Evolutionary conservation across 2,113 vertebrate genomes (phyloP), one percentile per base, ranked within the genome.

Genomic region (Malurus elegans): DNA sequence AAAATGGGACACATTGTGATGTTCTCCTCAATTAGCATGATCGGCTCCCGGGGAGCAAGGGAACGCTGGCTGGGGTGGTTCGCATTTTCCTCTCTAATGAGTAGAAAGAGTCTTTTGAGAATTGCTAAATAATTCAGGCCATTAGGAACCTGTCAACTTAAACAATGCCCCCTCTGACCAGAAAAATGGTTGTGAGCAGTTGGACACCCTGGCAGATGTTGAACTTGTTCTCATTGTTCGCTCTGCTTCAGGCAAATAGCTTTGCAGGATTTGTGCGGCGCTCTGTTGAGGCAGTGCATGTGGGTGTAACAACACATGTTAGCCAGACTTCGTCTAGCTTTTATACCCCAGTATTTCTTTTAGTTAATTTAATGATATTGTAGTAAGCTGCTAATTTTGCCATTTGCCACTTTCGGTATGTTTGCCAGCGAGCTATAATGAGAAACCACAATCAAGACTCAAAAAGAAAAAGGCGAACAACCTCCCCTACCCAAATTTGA

Each of bases 81-180:
- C 4, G 3, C 36, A 29, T 96, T 96, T 95, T 94, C 80, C 64
- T 64, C 50, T 86, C 54, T 94, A 93, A 93, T 76, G 92, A 91
- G 72, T 88, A 94, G 92, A 95, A 95, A 94, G 82, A 96, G 88
- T 81, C 95, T 91, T 95, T 79, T 88, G 92, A 97, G 96, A 96
- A 91, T 95, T 96, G 86, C 86, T 97, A 80, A 95, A 93, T 97
- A 97, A 97, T 94, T 97, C 94, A 96, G 82, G 62, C 94, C 90
- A 96, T 97, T 97, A 96, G 95, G 93, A 94, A 97, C 75, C 91
- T 97, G 95, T 95, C 97, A 97, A 48, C 79, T 96, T 92, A 95
- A 92, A 97, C 94, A 97, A 95, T 96, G 67, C 67, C 79, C 80
- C 66, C 75, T 88, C 92, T 89, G 93, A 91, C 78, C 70, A 95